A percentile compares a stretch with the other conserved stretches of the same genome.
These are phyloP conservation scores for Camponotus floridanus DNA, from an alignment of 1,140 invertebrate species.

Conservation along the genomic window DNA sequence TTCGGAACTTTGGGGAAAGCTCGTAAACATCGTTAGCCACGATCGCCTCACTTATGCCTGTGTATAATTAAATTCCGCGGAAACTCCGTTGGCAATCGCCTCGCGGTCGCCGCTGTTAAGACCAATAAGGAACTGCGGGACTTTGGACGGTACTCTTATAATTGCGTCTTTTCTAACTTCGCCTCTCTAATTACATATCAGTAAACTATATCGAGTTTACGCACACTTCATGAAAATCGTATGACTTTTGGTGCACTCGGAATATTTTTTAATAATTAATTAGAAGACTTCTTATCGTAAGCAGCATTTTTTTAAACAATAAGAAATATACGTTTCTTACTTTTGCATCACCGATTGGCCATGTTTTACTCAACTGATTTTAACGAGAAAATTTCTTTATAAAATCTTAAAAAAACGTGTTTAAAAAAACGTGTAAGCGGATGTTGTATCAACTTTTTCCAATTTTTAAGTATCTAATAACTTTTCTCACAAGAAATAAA, in stretches of 20 bases:
- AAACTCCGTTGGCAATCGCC: slow-evolving; percentile 62
- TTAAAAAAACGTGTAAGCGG: too few species aligned
- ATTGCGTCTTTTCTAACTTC: slow-evolving; percentile 45
- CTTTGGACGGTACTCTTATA: slow-evolving; percentile 2
- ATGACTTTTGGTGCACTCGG: too few species aligned
- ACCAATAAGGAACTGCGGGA: slow-evolving; percentile 43
- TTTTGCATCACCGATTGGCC: too few species aligned
- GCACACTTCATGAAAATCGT: neutral
- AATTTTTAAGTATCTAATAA: neutral
- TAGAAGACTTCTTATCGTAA: neutral
- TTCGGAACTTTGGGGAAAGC: slow-evolving; percentile 65
- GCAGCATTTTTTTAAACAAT: neutral
- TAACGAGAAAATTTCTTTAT: neutral
- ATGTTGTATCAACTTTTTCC: neutral
- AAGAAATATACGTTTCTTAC: neutral
- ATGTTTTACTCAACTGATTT: neutral
- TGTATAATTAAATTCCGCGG: slow-evolving; percentile 68
- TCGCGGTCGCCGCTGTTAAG: slow-evolving; percentile 36
- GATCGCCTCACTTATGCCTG: slow-evolving; percentile 68
- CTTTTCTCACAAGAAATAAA: neutral
- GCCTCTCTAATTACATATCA: slow-evolving; percentile 15
- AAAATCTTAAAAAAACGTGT: neutral
- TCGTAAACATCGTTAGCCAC: slow-evolving; percentile 72
- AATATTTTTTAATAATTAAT: neutral
- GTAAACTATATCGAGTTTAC: neutral